These are phyloP conservation scores for Todiramphus saurophagus DNA, from an alignment of 2,113 vertebrate species.

Conservation along the genomic window DNA sequence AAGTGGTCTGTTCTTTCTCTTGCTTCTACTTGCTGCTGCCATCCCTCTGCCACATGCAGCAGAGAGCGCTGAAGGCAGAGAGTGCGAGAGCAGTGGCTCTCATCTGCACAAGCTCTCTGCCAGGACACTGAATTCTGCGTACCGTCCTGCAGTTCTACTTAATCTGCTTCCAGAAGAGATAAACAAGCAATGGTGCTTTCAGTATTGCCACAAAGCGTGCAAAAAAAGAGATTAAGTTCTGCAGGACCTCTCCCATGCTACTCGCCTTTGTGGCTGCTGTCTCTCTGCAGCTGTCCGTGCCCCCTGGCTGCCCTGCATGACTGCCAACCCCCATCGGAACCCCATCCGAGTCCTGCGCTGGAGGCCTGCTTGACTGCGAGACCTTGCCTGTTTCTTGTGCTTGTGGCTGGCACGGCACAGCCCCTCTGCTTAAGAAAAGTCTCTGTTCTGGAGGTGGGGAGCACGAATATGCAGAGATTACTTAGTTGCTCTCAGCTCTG, in stretches of 20 bases:
- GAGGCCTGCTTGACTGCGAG: neutral
- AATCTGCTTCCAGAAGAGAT: neutral
- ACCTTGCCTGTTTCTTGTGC: neutral
- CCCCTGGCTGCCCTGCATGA: neutral
- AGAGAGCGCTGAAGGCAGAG: neutral
- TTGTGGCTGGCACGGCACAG: neutral
- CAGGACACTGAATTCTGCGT: neutral
- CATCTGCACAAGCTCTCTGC: neutral
- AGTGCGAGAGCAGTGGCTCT: neutral
- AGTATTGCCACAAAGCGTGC: neutral
- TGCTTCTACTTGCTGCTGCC: neutral
- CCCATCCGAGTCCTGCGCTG: neutral
- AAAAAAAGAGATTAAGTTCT: neutral
- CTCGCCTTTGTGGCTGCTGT: neutral
- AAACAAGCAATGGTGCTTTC: neutral
- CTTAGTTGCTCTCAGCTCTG: neutral
- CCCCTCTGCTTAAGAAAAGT: neutral
- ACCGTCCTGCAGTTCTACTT: neutral
- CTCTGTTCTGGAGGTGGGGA: neutral
- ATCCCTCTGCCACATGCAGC: neutral
- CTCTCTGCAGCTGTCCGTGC: neutral
- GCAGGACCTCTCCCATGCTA: neutral
- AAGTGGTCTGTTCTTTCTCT: neutral
- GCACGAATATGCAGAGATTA: neutral
- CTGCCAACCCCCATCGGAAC: neutral